These are phyloP conservation scores for Noctua pronuba DNA, from an alignment of 2,888 invertebrate genomes.

Conservation along the genomic window DNA sequence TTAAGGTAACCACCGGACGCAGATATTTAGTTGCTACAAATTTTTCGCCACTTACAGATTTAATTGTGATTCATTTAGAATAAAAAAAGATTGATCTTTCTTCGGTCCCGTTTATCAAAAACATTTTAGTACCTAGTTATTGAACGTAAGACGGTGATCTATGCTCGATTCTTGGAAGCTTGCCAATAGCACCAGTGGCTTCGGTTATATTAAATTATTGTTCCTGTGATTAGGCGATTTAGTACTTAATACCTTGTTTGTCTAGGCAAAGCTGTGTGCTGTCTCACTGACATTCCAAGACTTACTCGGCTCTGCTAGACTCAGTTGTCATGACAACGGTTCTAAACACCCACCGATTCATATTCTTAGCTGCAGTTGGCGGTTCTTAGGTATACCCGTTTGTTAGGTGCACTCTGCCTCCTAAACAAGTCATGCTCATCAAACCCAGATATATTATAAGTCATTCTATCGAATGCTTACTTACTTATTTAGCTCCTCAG, in stretches of 20 bases:
- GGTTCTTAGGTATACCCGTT: too few relatives aligned
- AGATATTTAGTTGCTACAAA: not conserved
- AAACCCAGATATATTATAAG: not conserved
- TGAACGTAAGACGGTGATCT: slow-evolving; percentile 2
- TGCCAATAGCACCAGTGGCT: slow-evolving; percentile 1
- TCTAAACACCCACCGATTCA: not conserved
- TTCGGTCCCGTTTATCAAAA: not conserved
- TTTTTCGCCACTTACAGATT: too few relatives aligned
- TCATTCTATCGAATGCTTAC: not conserved
- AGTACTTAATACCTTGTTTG: not conserved
- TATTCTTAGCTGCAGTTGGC: not conserved
- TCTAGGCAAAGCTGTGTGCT: not conserved
- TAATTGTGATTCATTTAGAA: too few relatives aligned
- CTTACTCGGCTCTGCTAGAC: not conserved
- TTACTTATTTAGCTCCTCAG: not conserved
- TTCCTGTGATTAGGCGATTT: slow-evolving; percentile 17
- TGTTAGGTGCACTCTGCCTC: too few relatives aligned
- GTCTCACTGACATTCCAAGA: not conserved
- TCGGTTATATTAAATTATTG: slow-evolving; percentile 17
- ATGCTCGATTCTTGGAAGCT: slow-evolving; percentile 6
- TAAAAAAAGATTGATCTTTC: not conserved
- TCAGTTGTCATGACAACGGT: not conserved
- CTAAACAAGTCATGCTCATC: not conserved
- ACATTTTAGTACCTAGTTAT: slow-evolving; percentile 2
- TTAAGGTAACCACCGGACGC: too few relatives aligned